Evolutionary conservation across 2,888 invertebrate species (phyloP), one percentile per base, ranked within the genome.

Genomic region (Matsumyia berberina): DNA sequence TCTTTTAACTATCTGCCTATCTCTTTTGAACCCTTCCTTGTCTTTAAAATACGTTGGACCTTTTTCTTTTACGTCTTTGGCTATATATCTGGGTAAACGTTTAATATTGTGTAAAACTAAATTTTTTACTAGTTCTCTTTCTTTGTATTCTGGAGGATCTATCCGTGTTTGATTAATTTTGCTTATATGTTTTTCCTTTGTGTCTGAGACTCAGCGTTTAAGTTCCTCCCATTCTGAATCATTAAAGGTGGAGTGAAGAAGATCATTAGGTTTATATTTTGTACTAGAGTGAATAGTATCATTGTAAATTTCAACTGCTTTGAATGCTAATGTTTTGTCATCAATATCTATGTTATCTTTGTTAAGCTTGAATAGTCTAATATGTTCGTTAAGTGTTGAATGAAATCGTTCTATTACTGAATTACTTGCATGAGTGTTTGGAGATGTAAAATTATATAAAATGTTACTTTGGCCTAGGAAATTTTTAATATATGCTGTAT

Each of bases 81-180:
- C 33, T 51, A 82, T 46, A 42, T 81, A 81, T 73, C 55, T 64
- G 5, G 79, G 74, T 62, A 57, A 31, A 11, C 53, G 74, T 74
- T 85, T 82, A 15, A 81, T 15, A 42, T 82, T 86, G n/a, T 79
- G 70, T 49, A 86, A 82, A 19, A 76, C 74, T 9, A 86, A 17
- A 57, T 86, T 86, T 60, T 82, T 82, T 5, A 74, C 78, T 42
- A 82, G 29, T 57, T 86, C 82, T 5, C 55, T 33, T 8, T 8
- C 29, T 35, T 15, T 12, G 17, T n/a, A 35, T 9, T 35, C 33
- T 15, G 7, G 7, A 35, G 15, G 9, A 17, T 15, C 2, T 8
- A 17, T 15, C 2, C 33, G 33, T 6, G 12, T 55, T 55, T 8
- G n/a, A 15, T 55, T 55, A 8, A 17, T 17, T 35, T 8, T 33